Conservation (phyloP, 1,140 invertebrate species). For the Limonius californicus region DNA sequence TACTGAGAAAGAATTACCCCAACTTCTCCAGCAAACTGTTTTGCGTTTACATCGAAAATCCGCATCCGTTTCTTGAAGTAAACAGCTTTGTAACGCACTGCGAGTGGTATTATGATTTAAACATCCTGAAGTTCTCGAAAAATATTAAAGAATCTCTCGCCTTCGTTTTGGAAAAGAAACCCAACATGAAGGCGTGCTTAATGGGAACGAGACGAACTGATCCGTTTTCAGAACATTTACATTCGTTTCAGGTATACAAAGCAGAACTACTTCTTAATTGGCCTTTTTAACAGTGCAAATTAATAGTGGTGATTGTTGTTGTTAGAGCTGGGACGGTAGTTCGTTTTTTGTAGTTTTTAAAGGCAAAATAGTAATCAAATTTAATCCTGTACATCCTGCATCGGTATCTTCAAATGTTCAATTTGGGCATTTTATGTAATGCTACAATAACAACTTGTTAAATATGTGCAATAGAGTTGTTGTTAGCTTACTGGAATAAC, state of each 20-base stretch:
- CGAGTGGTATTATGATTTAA: slow-evolving; percentile 66
- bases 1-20: slow-evolving; percentile 55
- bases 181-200: slow-evolving; percentile 72
- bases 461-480: too few relatives aligned
- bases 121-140: slow-evolving; percentile 64
- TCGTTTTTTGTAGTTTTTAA: too few relatives aligned
- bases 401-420: too few relatives aligned
- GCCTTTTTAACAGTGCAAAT: slow-evolving; percentile 2
- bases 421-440: too few relatives aligned
- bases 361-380: too few relatives aligned
- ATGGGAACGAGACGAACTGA: slow-evolving; percentile 87
- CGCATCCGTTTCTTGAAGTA: slow-evolving; percentile 79
- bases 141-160: slow-evolving; percentile 69
- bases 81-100: slow-evolving; percentile 77
- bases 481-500: too few relatives aligned
- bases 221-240: slow-evolving; percentile 66
- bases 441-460: too few relatives aligned
- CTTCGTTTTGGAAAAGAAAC: slow-evolving; percentile 59
- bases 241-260: slow-evolving; percentile 61
- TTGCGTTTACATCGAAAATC: slow-evolving; percentile 70
- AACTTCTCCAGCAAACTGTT: slow-evolving; percentile 31
- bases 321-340: neutral
- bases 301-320: slow-evolving; percentile 16
- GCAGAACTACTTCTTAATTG: slow-evolving; percentile 15
- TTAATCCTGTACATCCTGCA: too few relatives aligned